Percentiles rank a stretch among this genome's conserved stretches.
phyloP scores from a whole-genome alignment of 2,797 vertebrate species.

The Ctenosaura bakeri region DNA sequence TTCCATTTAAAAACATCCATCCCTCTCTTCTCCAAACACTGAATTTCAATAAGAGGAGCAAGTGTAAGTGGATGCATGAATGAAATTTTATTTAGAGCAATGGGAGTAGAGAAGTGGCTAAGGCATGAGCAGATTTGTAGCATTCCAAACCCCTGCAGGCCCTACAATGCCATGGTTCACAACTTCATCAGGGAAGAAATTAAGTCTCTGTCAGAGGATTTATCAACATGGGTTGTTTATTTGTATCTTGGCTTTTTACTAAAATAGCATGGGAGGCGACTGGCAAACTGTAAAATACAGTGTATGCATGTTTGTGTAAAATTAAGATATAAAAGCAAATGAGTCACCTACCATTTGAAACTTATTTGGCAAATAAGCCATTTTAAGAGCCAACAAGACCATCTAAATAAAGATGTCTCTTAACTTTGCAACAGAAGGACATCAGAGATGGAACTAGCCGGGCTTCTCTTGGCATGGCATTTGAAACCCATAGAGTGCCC shows the following conservation, averaged over 20 bases:
- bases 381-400: neutral
- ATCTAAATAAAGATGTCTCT: neutral
- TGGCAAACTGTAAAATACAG: neutral
- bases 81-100: neutral
- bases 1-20: neutral
- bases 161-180: neutral
- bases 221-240: neutral
- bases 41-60: neutral
- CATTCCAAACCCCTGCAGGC: neutral
- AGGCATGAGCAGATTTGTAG: neutral
- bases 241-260: neutral
- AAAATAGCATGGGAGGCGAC: neutral
- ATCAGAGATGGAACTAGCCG: neutral
- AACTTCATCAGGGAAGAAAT: neutral
- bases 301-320: neutral
- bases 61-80: neutral
- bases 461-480: neutral
- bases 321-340: neutral
- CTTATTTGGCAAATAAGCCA: neutral
- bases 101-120: neutral
- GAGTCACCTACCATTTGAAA: neutral
- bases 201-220: neutral
- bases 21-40: neutral
- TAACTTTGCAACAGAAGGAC: neutral
- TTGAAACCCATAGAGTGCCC: neutral